Evolutionary conservation across 2,797 vertebrate species (phyloP).

Genomic region (Hylomyscus alleni): DNA sequence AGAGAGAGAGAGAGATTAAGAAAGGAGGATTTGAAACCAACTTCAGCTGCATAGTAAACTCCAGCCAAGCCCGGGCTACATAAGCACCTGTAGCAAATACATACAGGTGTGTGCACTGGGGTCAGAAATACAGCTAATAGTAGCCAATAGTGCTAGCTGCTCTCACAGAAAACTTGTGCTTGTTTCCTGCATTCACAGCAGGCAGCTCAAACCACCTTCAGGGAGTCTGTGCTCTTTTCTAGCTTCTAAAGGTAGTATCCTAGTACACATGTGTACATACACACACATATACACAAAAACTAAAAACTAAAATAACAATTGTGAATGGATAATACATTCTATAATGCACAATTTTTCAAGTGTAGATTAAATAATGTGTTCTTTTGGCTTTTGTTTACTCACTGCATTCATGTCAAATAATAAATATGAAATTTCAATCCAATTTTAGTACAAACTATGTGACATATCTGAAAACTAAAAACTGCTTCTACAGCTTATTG

Average conservation of each 20-base stretch:
- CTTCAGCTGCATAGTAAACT: not conserved
- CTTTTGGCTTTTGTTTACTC: not conserved
- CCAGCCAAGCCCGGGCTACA: not conserved
- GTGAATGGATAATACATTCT: not conserved
- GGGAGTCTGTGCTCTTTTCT: not conserved
- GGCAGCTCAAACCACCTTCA: not conserved
- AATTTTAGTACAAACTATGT: not conserved
- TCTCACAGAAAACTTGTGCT: too few species aligned
- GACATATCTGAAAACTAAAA: constrained; percentile 14
- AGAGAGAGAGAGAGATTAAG: not conserved
- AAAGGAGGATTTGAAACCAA: not conserved
- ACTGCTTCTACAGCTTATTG: not conserved
- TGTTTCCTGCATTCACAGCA: not conserved
- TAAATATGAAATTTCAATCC: not conserved
- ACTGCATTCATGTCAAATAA: not conserved
- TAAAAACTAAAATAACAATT: not conserved
- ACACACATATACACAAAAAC: not conserved
- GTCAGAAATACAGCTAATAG: not conserved
- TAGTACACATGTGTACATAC: too few species aligned
- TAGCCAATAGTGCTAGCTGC: not conserved
- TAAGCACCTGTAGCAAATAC: not conserved
- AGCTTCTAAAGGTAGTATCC: not conserved
- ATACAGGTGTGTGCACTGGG: not conserved
- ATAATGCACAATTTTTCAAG: not conserved
- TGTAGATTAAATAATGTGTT: not conserved